phyloP scores from a whole-genome alignment of 2,888 invertebrate genomes.

The Scaptomyza parva region DNA sequence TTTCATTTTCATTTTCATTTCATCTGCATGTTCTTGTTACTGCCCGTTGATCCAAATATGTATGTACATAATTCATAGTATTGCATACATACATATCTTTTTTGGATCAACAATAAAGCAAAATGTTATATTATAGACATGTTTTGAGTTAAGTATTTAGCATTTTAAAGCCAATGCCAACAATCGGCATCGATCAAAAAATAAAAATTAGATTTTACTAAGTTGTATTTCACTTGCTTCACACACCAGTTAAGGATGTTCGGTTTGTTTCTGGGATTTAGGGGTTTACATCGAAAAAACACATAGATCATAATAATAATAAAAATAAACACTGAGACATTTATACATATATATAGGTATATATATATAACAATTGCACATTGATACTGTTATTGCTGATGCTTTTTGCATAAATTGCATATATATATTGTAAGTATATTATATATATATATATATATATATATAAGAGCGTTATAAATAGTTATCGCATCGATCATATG shows the following conservation, averaged over 20 bases:
- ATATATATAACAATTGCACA: conserved; percentile 57
- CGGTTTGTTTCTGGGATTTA: not conserved
- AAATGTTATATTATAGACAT: conserved; percentile 31
- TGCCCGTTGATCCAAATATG: conserved; percentile 20
- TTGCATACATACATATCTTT: not conserved
- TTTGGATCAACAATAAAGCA: conserved; percentile 41
- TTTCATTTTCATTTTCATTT: conserved; percentile 49
- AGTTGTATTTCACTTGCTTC: conserved; percentile 41
- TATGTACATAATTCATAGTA: conserved; percentile 3
- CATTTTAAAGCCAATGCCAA: conserved; percentile 46
- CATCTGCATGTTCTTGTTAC: conserved; percentile 30
- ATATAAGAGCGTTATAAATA: conserved; percentile 49
- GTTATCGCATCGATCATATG: conserved; percentile 41
- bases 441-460: conserved; percentile 34
- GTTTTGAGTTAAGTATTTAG: conserved; percentile 16
- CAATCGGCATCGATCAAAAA: conserved; percentile 31
- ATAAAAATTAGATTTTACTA: conserved; percentile 30
- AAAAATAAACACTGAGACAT: conserved; percentile 50
- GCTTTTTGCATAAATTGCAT: conserved; percentile 43
- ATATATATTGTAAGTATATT: conserved; percentile 36
- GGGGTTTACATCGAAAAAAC: conserved; percentile 51
- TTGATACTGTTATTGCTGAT: conserved; percentile 54
- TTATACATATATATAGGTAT: conserved; percentile 9
- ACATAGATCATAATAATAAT: conserved; percentile 44
- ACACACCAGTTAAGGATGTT: conserved; percentile 39